Conservation (phyloP, 2,888 invertebrate genomes). For the Drosophila quinaria region DNA sequence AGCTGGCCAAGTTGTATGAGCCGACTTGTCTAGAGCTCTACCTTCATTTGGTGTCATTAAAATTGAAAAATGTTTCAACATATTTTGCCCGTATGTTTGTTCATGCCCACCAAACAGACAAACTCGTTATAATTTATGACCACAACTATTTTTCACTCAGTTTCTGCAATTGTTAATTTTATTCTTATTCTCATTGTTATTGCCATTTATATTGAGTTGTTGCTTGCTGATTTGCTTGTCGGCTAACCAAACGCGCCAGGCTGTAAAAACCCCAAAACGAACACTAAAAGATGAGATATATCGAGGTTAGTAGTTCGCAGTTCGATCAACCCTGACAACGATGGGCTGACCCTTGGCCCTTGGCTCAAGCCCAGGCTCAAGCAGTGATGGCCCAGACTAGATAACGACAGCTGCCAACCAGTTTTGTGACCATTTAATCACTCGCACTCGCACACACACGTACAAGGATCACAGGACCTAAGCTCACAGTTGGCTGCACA, state of each 20-base stretch:
- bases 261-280: conserved; percentile 69
- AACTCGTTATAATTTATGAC: conserved; percentile 68
- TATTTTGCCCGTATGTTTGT: conserved; percentile 55
- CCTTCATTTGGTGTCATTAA: conserved; percentile 74
- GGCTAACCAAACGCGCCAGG: conserved; percentile 55
- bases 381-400: conserved; percentile 64
- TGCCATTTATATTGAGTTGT: conserved; percentile 58
- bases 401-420: conserved; percentile 70
- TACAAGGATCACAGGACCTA: conserved; percentile 58
- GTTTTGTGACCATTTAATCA: conserved; percentile 39
- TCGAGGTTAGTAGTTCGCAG: conserved; percentile 22
- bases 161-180: conserved; percentile 39
- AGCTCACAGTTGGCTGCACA: conserved; percentile 70
- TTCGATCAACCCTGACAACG: conserved; percentile 62
- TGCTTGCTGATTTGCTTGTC: conserved; percentile 37
- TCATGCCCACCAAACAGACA: conserved; percentile 57
- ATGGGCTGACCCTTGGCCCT: conserved; percentile 64
- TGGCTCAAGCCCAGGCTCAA: conserved; percentile 41
- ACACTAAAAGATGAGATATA: conserved; percentile 5
- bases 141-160: conserved; percentile 29
- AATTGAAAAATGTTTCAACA: conserved; percentile 69
- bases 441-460: conserved; percentile 5
- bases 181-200: conserved; percentile 16
- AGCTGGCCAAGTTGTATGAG: conserved; percentile 32
- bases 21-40: conserved; percentile 28